Evolutionary conservation across 2,888 invertebrate species (phyloP), one percentile per base, ranked within the genome.

Genomic region (Polia nebulosa): DNA sequence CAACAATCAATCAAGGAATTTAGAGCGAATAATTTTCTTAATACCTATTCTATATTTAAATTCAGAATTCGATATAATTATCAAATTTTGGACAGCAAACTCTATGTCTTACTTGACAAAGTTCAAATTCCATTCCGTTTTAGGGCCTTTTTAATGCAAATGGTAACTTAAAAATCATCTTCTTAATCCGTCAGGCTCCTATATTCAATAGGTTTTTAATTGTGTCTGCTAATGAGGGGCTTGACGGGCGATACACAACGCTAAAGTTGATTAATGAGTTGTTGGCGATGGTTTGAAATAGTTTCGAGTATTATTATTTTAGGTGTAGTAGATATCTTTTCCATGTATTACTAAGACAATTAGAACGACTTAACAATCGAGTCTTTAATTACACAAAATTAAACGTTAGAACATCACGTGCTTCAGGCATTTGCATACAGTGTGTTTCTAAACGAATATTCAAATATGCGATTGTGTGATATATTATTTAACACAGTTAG

Each of bases 381-480:
- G 36, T 27, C 22, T 27, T 78, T 65, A 72, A 78, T 53, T 39
- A 53, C 34, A 47, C 13, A 47, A 57, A 44, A 47, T 65, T 60
- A 72, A 78, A 60, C 32, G 47, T 57, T 60, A 49, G 49, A 36
- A n/a, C 8, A 73, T 61, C 74, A 73, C 74, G 65, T 65, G 74
- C 74, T 58, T 27, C 29, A 13, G 60, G 20, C 47, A 73, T 73
- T 78, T 72, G n/a, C 44, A 64, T 72, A 78, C 32, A 51, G 39
- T 27, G 6, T 34, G 27, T 39, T 78, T 32, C 36, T 44, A 62
- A 62, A 45, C 55, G 47, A 32, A 27, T 71, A 55, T 55, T 51
- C 58, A 74, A 58, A 78, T 41, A 59, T 45, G 32, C 45, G 51
- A 29, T 20, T n/a, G 22, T 25, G 13, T 65, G 29, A 45, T 25